Conservation (phyloP, 1,140 invertebrate species). For the Cheumatopsyche charites region DNA sequence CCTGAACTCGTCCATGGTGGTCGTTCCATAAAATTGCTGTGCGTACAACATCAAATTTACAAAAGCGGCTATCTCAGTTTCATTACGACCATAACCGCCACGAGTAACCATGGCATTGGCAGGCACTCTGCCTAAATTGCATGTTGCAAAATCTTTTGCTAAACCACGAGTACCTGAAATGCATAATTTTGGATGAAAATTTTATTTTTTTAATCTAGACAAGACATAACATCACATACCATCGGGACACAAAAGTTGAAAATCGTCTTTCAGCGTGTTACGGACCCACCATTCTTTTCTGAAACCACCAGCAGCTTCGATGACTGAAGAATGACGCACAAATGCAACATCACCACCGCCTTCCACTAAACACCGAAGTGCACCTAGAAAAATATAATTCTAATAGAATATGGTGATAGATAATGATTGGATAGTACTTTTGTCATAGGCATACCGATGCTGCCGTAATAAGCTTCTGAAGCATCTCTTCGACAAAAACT, state of each 20-base stretch:
- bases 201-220: neutral
- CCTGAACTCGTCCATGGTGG: conserved; percentile 84
- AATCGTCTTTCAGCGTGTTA: conserved; percentile 89
- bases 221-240: conserved; percentile 61
- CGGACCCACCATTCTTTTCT: conserved; percentile 91
- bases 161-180: conserved; percentile 72
- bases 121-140: conserved; percentile 90
- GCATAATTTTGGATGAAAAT: conserved; percentile 23
- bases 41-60: conserved; percentile 89
- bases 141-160: conserved; percentile 79
- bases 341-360: conserved; percentile 95
- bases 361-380: conserved; percentile 92
- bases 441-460: conserved; percentile 58
- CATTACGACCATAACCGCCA: conserved; percentile 74
- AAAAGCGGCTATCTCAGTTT: conserved; percentile 81
- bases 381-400: conserved; percentile 73
- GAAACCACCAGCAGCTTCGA: conserved; percentile 89
- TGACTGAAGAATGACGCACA: conserved; percentile 89
- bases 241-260: conserved; percentile 92
- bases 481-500: conserved; percentile 84
- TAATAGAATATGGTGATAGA: neutral
- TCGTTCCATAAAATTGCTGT: conserved; percentile 88
- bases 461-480: conserved; percentile 87
- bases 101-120: conserved; percentile 91
- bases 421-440: neutral